Evolutionary conservation across 1,140 invertebrate species (phyloP).

Genomic region (Platyscapa corneri): DNA sequence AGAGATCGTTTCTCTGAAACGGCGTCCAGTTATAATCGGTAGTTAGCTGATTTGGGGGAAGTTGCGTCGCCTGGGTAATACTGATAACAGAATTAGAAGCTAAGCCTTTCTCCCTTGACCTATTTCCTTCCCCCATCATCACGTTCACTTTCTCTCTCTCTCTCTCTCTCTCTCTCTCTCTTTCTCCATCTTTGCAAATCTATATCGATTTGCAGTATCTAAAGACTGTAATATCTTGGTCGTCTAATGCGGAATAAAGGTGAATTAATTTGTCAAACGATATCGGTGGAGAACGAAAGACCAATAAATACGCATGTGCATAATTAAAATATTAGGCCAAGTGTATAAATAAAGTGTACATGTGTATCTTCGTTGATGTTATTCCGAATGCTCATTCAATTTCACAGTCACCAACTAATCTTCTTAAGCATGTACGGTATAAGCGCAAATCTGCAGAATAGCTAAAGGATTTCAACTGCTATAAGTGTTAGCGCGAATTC

Average conservation of each 20-base stretch:
- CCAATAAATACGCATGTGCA: neutral
- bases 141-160: neutral
- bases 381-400: constrained; percentile 45
- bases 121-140: neutral
- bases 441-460: neutral
- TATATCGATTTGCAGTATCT: neutral
- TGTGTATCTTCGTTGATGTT: neutral
- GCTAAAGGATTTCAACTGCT: constrained; percentile 27
- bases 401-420: constrained; percentile 45
- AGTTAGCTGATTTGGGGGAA: constrained; percentile 50
- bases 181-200: neutral
- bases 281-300: neutral
- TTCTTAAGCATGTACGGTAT: constrained; percentile 7
- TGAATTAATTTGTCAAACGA: neutral
- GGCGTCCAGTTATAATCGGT: constrained; percentile 47
- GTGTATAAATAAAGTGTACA: neutral
- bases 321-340: neutral
- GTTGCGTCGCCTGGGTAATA: constrained; percentile 41
- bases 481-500: neutral
- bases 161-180: neutral
- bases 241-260: neutral
- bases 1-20: neutral
- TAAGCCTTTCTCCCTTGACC: constrained; percentile 44
- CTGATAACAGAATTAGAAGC: constrained; percentile 54
- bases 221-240: neutral